Conservation (phyloP, 2,113 vertebrate genomes). For the Tamias sibiricus region DNA sequence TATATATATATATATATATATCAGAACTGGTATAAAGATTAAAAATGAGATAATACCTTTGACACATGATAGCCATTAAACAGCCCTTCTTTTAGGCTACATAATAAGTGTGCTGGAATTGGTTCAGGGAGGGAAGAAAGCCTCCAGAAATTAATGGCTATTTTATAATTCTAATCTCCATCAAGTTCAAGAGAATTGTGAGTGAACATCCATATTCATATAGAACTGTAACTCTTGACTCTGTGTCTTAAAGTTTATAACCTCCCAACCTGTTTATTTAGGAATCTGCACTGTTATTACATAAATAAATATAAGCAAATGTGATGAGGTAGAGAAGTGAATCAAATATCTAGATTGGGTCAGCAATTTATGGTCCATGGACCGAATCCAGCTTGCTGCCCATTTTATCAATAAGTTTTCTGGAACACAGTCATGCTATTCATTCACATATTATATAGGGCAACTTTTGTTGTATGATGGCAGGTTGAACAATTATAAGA, state of each 20-base stretch:
- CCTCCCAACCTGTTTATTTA: neutral
- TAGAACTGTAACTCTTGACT: neutral
- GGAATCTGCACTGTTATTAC: neutral
- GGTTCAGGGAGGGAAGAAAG: neutral
- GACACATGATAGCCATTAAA: neutral
- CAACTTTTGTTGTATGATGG: neutral
- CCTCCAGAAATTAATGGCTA: neutral
- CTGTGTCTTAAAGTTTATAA: neutral
- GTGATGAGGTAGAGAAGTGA: neutral
- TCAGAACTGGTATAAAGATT: neutral
- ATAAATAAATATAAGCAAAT: neutral
- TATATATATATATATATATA: too few species aligned
- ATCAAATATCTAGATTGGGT: neutral
- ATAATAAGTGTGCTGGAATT: neutral
- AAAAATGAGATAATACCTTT: slow-evolving; percentile 12
- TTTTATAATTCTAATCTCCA: neutral
- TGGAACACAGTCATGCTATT: neutral
- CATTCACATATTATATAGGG: neutral
- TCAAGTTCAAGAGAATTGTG: neutral
- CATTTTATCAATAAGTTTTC: slow-evolving; percentile 28
- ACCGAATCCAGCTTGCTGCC: neutral
- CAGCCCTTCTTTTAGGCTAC: neutral
- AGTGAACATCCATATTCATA: neutral
- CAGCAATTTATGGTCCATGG: neutral
- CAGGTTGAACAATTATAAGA: neutral